phyloP scores from a whole-genome alignment of 1,140 invertebrate species.

The Platorchestia sp. region DNA sequence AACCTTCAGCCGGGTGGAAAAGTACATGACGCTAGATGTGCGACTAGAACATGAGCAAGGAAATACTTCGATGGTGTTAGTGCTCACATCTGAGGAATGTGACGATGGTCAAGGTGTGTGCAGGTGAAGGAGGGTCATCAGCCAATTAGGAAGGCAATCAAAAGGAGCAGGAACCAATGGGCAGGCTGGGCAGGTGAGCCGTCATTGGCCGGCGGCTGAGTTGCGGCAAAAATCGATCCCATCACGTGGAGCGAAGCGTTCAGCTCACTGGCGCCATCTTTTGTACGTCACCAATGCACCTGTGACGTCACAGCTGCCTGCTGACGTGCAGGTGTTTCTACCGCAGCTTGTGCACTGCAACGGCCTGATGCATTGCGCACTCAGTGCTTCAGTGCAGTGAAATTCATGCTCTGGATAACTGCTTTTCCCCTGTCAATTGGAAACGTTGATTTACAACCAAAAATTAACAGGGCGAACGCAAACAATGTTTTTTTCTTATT shows the following conservation, averaged over 20 bases:
- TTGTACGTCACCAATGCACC: slow-evolving; percentile 11
- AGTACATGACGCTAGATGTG: not conserved
- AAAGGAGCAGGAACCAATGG: slow-evolving; percentile 41
- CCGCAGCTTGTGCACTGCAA: not conserved
- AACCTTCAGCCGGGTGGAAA: not conserved
- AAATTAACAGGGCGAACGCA: too few species aligned
- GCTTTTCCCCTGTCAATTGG: not conserved
- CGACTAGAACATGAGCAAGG: not conserved
- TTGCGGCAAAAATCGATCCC: slow-evolving; percentile 47
- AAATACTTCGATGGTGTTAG: not conserved
- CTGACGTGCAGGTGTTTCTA: not conserved
- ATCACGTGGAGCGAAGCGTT: slow-evolving; percentile 40
- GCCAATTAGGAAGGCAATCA: slow-evolving; percentile 45
- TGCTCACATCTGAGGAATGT: not conserved
- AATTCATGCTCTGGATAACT: not conserved
- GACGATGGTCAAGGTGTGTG: not conserved
- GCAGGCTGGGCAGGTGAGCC: not conserved
- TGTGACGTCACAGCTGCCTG: slow-evolving; percentile 4
- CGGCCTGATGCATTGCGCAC: too few species aligned
- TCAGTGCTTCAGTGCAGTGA: not conserved
- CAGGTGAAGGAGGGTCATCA: slow-evolving; percentile 25
- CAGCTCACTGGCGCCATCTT: slow-evolving; percentile 52
- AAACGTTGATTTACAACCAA: too few species aligned
- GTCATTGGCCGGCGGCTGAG: not conserved
- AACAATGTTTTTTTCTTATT: too few species aligned